These are phyloP conservation scores for Cheilosia vulpina DNA, from an alignment of 2,888 invertebrate genomes.

Conservation along the genomic window DNA sequence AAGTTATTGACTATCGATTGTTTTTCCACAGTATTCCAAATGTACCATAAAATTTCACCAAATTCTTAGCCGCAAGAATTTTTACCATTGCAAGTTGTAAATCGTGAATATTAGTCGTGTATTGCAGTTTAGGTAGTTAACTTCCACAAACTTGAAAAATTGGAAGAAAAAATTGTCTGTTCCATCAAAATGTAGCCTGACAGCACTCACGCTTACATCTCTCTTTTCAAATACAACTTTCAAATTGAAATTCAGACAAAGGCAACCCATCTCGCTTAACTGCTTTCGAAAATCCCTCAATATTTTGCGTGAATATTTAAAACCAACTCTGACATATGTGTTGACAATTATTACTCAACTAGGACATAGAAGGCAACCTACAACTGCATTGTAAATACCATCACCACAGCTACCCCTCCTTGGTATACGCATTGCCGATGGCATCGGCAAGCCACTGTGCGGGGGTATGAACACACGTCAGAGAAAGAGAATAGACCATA, in stretches of 20 bases:
- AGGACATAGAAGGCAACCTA: conserved; percentile 40
- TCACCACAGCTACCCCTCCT: not conserved
- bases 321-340: conserved; percentile 71
- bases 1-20: too few species aligned
- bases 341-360: conserved; percentile 73
- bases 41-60: too few species aligned
- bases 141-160: too few species aligned
- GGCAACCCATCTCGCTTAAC: not conserved
- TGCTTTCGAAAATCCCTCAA: conserved; percentile 20
- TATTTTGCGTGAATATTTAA: conserved; percentile 71
- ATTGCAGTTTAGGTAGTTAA: too few species aligned
- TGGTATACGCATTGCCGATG: conserved; percentile 28
- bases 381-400: conserved; percentile 43
- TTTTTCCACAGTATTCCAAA: too few species aligned
- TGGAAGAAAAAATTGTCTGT: too few species aligned
- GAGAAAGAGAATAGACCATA: conserved; percentile 46
- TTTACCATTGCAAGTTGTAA: too few species aligned
- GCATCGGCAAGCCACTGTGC: conserved; percentile 1
- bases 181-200: not conserved
- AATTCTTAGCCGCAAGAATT: too few species aligned
- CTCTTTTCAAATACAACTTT: too few species aligned
- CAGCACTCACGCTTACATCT: too few species aligned
- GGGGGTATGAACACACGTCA: not conserved
- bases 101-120: too few species aligned
- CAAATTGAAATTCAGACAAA: too few species aligned